These are phyloP conservation scores for Phylloscopus collybita DNA, from an alignment of 2,797 vertebrate genomes.

Conservation along the genomic window DNA sequence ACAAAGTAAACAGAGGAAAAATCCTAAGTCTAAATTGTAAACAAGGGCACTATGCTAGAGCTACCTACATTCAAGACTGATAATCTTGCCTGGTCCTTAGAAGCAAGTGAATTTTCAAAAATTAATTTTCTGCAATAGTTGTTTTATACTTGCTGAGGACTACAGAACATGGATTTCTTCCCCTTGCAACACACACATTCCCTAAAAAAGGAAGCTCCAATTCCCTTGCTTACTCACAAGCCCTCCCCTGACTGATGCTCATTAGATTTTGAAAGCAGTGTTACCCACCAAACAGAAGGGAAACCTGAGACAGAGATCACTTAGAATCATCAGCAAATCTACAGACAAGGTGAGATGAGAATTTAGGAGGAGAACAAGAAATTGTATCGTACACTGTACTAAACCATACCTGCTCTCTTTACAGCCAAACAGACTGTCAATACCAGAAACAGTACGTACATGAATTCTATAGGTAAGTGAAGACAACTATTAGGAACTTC, in stretches of 20 bases:
- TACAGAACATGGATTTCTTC: not conserved
- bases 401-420: not conserved
- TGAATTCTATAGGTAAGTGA: not conserved
- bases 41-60: not conserved
- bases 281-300: not conserved
- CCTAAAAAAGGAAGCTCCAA: not conserved
- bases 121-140: not conserved
- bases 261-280: not conserved
- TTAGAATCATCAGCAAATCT: not conserved
- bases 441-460: not conserved
- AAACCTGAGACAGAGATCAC: not conserved
- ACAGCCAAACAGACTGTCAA: not conserved
- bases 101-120: not conserved
- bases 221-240: not conserved
- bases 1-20: not conserved
- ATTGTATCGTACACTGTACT: rapidly evolving
- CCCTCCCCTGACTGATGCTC: not conserved
- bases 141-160: not conserved
- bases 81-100: not conserved
- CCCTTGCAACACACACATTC: not conserved
- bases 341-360: not conserved
- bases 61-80: not conserved
- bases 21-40: not conserved
- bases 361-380: not conserved
- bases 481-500: not conserved